A percentile compares a stretch with the other conserved stretches of the same genome.
These are phyloP conservation scores for Tichodroma muraria DNA, from an alignment of 2,113 vertebrate genomes.

Conservation along the genomic window DNA sequence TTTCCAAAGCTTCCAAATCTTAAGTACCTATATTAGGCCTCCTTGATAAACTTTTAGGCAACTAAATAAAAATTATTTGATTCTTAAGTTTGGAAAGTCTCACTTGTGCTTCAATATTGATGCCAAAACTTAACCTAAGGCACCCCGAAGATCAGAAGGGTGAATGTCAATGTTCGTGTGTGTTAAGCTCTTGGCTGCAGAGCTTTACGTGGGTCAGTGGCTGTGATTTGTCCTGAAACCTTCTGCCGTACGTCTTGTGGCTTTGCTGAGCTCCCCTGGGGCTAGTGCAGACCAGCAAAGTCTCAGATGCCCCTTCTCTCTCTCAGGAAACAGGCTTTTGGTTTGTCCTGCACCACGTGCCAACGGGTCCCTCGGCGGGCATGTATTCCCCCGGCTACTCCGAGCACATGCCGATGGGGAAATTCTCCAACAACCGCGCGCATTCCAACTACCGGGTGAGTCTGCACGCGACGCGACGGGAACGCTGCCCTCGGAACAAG, in stretches of 20 bases:
- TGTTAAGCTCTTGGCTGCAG: neutral
- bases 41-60: neutral
- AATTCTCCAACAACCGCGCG: slow-evolving; percentile 90
- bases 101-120: neutral
- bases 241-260: neutral
- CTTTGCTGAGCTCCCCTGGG: neutral
- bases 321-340: slow-evolving; percentile 94
- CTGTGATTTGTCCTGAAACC: neutral
- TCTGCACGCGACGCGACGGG: neutral
- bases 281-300: neutral
- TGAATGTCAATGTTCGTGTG: too few species aligned
- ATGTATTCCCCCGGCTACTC: slow-evolving; percentile 88
- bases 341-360: slow-evolving; percentile 95
- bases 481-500: neutral
- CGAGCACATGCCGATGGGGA: slow-evolving; percentile 88
- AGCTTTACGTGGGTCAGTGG: neutral
- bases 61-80: neutral
- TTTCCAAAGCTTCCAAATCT: neutral
- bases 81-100: neutral
- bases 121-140: neutral
- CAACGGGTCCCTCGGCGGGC: slow-evolving; percentile 89
- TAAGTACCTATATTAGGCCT: fast-evolving
- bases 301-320: neutral
- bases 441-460: slow-evolving; percentile 97
- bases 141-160: neutral